Evolutionary conservation across 2,797 vertebrate species (phyloP), one percentile per base, ranked within the genome.

Genomic region (Acrossocheilus fasciatus): DNA sequence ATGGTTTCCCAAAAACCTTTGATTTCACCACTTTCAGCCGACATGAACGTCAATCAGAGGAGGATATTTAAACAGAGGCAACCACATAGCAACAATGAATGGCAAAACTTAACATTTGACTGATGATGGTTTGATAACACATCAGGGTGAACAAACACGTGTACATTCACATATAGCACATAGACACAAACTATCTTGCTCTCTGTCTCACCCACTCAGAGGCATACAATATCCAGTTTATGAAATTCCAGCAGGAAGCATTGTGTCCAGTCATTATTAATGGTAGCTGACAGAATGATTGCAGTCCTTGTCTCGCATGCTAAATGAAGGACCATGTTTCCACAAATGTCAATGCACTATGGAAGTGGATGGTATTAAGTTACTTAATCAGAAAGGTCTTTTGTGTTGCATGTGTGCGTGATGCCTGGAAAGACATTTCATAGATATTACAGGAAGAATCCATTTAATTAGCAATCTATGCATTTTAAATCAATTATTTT

Each of bases 21-120:
- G 83, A 87, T 87, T 86, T 41, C 64, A 81, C 70, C 75, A 87
- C 73, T 72, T 82, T 89, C 68, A 89, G 83, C 81, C 70, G 86
- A 81, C 86, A 83, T 62, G 85, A 83, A 88, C 88, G 59, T 91
- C 82, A 82, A 90, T 92, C 91, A 91, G 77, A 90, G 90, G 87
- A 88, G 87, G 91, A 82, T 62, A 64, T 69, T 93, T 88, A 89
- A 94, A 85, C 83, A 72, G 90, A 85, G 43, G 52, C 69, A 75
- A 81, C 39, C 78, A 47, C 79, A 66, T 70, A 62, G 75, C 72
- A 86, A 69, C 59, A 57, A 15, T 20, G 11, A 30, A 52, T 10
- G 7, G 81, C 90, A 88, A 87, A 89, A 90, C 87, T 88, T 88
- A 87, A 45, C 80, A 70, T 83, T 82, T 72, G 81, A 74, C 80